Conservation (phyloP, 2,888 invertebrate genomes). For the Pyralis farinalis region DNA sequence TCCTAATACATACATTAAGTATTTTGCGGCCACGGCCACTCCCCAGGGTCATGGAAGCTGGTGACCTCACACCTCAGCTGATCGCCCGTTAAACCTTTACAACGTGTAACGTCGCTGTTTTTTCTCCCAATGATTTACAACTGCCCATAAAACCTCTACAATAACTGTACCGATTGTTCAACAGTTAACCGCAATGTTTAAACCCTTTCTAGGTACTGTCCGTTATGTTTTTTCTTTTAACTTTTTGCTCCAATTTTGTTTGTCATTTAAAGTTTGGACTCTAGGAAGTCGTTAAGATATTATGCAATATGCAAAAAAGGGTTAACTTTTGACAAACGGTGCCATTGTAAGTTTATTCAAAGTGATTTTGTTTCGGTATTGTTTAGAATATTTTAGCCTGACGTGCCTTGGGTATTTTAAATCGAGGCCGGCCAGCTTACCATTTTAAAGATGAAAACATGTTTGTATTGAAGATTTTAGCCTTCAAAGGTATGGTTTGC, state of each 20-base stretch:
- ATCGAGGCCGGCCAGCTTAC: constrained; percentile 33
- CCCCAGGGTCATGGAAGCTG: constrained; percentile 28
- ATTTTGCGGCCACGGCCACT: constrained; percentile 15
- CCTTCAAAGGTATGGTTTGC: too few species aligned
- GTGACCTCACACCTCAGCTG: constrained; percentile 71
- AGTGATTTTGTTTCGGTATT: constrained; percentile 43
- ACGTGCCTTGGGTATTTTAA: constrained; percentile 30
- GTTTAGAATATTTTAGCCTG: constrained; percentile 32
- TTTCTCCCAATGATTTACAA: constrained; percentile 74
- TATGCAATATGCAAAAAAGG: constrained; percentile 76
- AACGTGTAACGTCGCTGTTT: constrained; percentile 71
- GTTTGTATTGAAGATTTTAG: too few species aligned
- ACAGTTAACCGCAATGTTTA: constrained; percentile 78
- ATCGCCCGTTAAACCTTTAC: constrained; percentile 74
- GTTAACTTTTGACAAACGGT: constrained; percentile 42
- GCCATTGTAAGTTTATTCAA: constrained; percentile 33
- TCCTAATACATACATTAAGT: too few species aligned
- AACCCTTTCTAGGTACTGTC: constrained; percentile 74
- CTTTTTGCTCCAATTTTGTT: constrained; percentile 73
- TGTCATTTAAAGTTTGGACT: constrained; percentile 40
- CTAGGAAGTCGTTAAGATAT: constrained; percentile 57
- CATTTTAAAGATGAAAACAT: constrained; percentile 11
- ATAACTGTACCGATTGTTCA: constrained; percentile 78
- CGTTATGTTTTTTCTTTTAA: constrained; percentile 40
- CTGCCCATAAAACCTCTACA: constrained; percentile 66